Evolutionary conservation across 2,113 vertebrate genomes (phyloP).

Genomic region (Petrocephalus microphthalmus): DNA sequence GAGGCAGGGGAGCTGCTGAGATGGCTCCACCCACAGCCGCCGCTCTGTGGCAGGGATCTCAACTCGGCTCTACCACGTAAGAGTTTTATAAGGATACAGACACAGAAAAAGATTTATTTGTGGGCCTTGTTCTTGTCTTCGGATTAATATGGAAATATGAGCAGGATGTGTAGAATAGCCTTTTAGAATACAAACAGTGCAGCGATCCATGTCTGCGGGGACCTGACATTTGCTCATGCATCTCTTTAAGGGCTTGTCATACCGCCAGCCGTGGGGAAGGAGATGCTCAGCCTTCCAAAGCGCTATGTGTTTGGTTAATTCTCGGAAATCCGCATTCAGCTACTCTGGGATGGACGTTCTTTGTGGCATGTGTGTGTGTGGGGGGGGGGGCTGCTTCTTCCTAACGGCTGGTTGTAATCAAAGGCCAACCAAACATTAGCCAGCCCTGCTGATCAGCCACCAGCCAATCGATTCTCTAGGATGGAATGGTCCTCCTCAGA

Average conservation of each 20-base stretch:
- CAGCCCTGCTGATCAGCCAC: background rate
- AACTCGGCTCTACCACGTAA: background rate
- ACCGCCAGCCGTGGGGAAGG: background rate
- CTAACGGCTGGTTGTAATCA: background rate
- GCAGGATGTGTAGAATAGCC: background rate
- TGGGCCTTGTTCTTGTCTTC: background rate
- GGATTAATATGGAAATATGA: background rate
- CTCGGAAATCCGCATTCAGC: background rate
- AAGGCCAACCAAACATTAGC: background rate
- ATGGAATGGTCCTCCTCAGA: background rate
- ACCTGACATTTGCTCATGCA: background rate
- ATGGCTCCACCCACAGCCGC: background rate
- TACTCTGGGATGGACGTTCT: background rate
- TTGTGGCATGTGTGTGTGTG: background rate
- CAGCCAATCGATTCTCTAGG: background rate
- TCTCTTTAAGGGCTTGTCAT: background rate
- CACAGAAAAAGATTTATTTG: background rate
- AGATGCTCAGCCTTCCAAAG: background rate
- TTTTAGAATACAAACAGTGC: background rate
- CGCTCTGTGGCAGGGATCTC: background rate
- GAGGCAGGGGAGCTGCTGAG: background rate
- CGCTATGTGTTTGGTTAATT: background rate
- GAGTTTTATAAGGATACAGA: background rate
- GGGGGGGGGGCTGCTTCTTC: background rate
- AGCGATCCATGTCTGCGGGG: background rate